Percentiles rank a stretch among this genome's conserved stretches.
Evolutionary conservation across 2,113 vertebrate genomes (phyloP).

Genomic region (Peromyscus leucopus): DNA sequence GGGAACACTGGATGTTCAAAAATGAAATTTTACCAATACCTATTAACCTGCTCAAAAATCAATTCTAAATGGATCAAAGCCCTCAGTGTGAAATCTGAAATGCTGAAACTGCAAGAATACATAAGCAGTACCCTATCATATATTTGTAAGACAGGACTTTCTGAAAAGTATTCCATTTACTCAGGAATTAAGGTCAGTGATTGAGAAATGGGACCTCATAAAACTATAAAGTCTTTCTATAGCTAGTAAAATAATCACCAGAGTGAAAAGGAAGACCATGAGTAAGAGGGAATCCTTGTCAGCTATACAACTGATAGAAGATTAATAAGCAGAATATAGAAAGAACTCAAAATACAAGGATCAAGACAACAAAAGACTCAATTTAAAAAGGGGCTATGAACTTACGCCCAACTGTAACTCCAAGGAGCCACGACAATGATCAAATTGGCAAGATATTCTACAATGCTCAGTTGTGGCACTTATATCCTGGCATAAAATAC

Average conservation of each 20-base stretch:
- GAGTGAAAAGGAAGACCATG: not conserved
- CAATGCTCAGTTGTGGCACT: not conserved
- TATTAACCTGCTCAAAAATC: not conserved
- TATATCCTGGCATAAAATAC: not conserved
- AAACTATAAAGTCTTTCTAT: not conserved
- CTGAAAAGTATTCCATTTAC: not conserved
- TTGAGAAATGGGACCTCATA: not conserved
- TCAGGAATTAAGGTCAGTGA: not conserved
- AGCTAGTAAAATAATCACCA: not conserved
- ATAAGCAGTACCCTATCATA: not conserved
- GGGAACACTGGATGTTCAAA: not conserved
- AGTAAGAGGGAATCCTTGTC: not conserved
- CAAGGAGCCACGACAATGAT: not conserved
- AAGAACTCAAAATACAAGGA: not conserved
- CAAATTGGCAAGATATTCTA: not conserved
- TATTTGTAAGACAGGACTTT: not conserved
- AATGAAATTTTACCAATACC: not conserved
- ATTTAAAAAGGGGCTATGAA: not conserved
- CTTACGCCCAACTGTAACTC: not conserved
- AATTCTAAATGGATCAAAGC: not conserved
- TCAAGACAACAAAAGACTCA: not conserved
- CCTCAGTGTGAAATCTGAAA: not conserved
- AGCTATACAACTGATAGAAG: not conserved
- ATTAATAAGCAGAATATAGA: not conserved
- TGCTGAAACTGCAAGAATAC: not conserved